Conservation (phyloP, 1,140 invertebrate genomes). For the Caenorhabditis inopinata region DNA sequence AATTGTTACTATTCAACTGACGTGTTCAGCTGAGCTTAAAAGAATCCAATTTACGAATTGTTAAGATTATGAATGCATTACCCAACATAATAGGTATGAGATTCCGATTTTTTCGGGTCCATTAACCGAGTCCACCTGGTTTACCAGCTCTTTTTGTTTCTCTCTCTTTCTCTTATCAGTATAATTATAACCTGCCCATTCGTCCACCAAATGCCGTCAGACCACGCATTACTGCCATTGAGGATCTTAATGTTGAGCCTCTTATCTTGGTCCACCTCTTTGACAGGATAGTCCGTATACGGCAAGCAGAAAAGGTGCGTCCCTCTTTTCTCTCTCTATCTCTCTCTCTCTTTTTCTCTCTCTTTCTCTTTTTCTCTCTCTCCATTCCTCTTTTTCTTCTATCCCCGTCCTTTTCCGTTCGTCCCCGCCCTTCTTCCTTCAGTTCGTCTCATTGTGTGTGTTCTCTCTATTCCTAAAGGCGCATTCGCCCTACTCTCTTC, state of each 20-base stretch:
- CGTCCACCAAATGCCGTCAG: conserved; percentile 28
- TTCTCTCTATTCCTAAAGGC: not conserved
- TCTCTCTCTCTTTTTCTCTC: not conserved
- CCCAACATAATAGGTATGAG: too few species aligned
- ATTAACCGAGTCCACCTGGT: too few species aligned
- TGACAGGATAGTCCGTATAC: not conserved
- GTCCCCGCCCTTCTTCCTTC: not conserved
- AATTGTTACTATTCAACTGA: too few species aligned
- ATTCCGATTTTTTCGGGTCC: too few species aligned
- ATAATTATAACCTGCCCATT: conserved; percentile 18
- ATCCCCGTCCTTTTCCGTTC: not conserved
- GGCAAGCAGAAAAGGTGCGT: not conserved
- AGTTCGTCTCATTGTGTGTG: conserved; percentile 15
- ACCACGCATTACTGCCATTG: not conserved
- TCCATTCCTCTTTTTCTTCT: not conserved
- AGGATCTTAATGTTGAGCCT: not conserved
- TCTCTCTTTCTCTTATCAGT: not conserved
- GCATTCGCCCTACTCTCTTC: not conserved
- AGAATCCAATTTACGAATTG: too few species aligned
- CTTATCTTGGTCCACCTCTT: not conserved
- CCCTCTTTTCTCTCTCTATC: not conserved
- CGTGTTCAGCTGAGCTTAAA: too few species aligned
- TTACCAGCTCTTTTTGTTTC: too few species aligned
- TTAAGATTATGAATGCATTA: too few species aligned
- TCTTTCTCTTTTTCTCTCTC: too few species aligned